Evolutionary conservation across 2,113 vertebrate species (phyloP), one percentile per base, ranked within the genome.

Genomic region (Eonycteris spelaea): DNA sequence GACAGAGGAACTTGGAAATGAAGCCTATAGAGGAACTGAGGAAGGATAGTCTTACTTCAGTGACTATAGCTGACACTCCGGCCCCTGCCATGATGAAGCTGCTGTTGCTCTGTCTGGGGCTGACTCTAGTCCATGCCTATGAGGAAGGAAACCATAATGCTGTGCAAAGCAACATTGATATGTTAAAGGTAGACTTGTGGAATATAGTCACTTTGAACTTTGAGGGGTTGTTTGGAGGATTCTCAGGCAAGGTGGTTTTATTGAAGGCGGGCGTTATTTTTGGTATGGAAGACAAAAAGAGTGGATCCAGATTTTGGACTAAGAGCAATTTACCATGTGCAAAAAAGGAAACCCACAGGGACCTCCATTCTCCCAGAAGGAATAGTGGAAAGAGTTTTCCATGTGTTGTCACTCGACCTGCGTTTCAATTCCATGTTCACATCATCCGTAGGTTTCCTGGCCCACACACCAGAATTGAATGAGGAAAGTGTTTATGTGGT

Each of bases 1-100:
- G 51, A 38, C 24, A 45, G 70, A 59, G 55, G 21, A 14, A 0
- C 88, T 40, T 22, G 2, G 4, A 5, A 55, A 14, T 26, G 11
- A 13, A 82, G 71, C 7, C 11, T 4, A 6, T 40, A n/a, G n/a
- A n/a, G n/a, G n/a, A n/a, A n/a, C n/a, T n/a, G n/a, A n/a, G n/a
- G n/a, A n/a, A n/a, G 14, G 22, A 59, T 5, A 78, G 22, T 26
- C 86, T 38, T 9, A 7, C 15, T 22, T 8, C 13, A 15, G 26
- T 5, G 26, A 18, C n/a, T 21, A 3, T 11, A 8, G 14, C 40
- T 53, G 14, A 89, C 18, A 3, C 21, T 18, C 0, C 21, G 3
- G n/a, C 8, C 24, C 3, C 48, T 21, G 3, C 75, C 82, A 35
- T 75, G 11, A 97, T 96, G 97, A 96, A 63, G 48, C 35, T 97